Base-by-base conservation (phyloP, 1,140 invertebrate species). In the Drosophila bifasciata region DNA sequence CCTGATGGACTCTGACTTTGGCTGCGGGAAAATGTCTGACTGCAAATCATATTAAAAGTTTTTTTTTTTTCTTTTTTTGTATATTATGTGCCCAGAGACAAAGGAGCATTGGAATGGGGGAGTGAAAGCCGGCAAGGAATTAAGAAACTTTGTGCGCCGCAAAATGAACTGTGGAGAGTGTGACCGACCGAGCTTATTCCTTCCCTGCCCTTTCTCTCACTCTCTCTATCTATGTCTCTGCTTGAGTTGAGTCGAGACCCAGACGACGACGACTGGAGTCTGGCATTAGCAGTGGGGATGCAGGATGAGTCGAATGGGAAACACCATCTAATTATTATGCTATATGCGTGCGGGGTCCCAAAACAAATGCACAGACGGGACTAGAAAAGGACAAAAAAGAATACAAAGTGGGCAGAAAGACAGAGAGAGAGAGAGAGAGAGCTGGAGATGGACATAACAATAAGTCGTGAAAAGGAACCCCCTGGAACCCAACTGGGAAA, bases 1-100 rank as follows among this genome's bases (percentile, higher is more conserved):
- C 44, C 71, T 50, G 17, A 32, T 32, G 28, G 28, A 32, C 32
- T 36, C 32, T 13, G 23, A 25, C 25, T n/a, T n/a, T 19, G 41
- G 32, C 52, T 43, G 53, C 40, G 62, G 45, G 55, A 60, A 60
- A 66, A 68, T 61, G 83, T 86, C 81, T 85, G 81, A 64, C 60
- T 86, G 66, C 81, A 85, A 85, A 85, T 85, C 81, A 85, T 85
- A 85, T 85, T 85, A 85, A 85, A 85, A 85, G 52, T 86, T 85
- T 88, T 68, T 64, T 86, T 53, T 77, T 53, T 58, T 60, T 75
- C 50, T 39, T 50, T 64, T 49, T 51, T 57, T 41, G 40, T 62
- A 43, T 62, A 46, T 68, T 50, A 78, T 62, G 50, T 36, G 32
- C 32, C 50, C 56, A 56, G 48, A 68, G 76, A 60, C 61, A 76